Evolutionary conservation across 2,113 vertebrate species (phyloP).

Genomic region (Spea bombifrons): DNA sequence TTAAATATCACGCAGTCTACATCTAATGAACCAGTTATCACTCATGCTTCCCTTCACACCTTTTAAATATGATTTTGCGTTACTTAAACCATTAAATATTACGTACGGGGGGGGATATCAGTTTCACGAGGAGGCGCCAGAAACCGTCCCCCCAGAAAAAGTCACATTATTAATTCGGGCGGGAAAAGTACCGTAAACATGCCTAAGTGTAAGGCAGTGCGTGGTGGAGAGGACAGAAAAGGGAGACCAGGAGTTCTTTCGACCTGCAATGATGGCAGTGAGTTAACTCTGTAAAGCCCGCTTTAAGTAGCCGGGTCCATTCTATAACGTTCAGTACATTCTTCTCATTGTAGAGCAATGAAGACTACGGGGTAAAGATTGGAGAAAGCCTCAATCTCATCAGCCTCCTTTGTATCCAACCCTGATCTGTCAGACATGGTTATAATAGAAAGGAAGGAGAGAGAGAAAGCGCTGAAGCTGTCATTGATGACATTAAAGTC

Average conservation of each 20-base stretch:
- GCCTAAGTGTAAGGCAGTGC: conserved; percentile 29
- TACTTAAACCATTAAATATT: conserved; percentile 73
- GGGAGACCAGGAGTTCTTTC: neutral
- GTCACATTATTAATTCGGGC: conserved; percentile 79
- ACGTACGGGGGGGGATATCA: conserved; percentile 75
- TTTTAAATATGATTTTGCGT: conserved; percentile 33
- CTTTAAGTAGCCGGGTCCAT: neutral
- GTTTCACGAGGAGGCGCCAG: conserved; percentile 70
- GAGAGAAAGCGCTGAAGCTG: too few species aligned
- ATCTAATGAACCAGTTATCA: conserved; percentile 23
- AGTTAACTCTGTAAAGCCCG: neutral
- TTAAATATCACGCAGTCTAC: conserved; percentile 28
- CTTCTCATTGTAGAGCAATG: too few species aligned
- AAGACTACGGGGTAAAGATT: too few species aligned
- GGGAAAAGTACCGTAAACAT: conserved; percentile 70
- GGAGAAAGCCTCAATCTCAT: too few species aligned
- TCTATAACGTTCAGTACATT: neutral
- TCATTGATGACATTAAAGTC: too few species aligned
- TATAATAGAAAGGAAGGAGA: too few species aligned
- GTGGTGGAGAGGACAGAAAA: conserved; percentile 1
- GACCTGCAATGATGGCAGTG: conserved; percentile 51
- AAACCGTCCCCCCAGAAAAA: conserved; percentile 57
- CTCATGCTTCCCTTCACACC: conserved; percentile 29
- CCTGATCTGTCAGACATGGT: too few species aligned
- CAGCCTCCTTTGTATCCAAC: too few species aligned